These are phyloP conservation scores for Eudemis profundana DNA, from an alignment of 2,888 invertebrate genomes.

Conservation along the genomic window DNA sequence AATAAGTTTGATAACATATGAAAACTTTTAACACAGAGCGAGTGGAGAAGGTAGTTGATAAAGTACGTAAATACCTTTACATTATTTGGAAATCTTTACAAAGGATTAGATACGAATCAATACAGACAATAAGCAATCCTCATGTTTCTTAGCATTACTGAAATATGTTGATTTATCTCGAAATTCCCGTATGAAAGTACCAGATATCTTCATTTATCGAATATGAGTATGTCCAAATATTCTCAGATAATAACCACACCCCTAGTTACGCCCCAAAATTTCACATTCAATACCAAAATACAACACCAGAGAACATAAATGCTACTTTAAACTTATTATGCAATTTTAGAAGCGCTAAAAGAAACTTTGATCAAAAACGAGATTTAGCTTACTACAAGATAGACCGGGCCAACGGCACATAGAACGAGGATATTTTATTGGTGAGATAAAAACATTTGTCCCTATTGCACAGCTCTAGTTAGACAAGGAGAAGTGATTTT, in stretches of 20 bases:
- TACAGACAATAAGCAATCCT: too few relatives aligned
- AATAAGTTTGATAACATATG: too few relatives aligned
- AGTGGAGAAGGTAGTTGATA: too few relatives aligned
- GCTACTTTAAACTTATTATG: conserved; percentile 65
- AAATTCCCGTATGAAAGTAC: too few relatives aligned
- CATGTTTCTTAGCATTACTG: too few relatives aligned
- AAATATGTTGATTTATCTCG: too few relatives aligned
- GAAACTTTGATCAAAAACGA: conserved; percentile 62
- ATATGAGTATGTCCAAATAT: background rate
- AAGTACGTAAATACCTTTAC: too few relatives aligned
- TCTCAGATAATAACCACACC: background rate
- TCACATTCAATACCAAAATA: conserved; percentile 38
- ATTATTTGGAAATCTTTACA: too few relatives aligned
- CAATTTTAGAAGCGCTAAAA: conserved; percentile 69
- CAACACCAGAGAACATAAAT: conserved; percentile 53
- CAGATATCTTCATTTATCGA: too few relatives aligned
- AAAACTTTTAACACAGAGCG: too few relatives aligned
- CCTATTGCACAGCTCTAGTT: background rate
- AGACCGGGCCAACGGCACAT: conserved; percentile 52
- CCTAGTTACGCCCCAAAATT: conserved; percentile 20
- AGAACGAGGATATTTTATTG: background rate
- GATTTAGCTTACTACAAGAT: conserved; percentile 67
- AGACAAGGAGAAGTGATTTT: conserved; percentile 11
- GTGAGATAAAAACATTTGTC: conserved; percentile 9
- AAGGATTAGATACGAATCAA: too few relatives aligned